Evolutionary conservation across 2,888 invertebrate genomes (phyloP), one percentile per base, ranked within the genome.

Genomic region (Drosophila incognita): DNA sequence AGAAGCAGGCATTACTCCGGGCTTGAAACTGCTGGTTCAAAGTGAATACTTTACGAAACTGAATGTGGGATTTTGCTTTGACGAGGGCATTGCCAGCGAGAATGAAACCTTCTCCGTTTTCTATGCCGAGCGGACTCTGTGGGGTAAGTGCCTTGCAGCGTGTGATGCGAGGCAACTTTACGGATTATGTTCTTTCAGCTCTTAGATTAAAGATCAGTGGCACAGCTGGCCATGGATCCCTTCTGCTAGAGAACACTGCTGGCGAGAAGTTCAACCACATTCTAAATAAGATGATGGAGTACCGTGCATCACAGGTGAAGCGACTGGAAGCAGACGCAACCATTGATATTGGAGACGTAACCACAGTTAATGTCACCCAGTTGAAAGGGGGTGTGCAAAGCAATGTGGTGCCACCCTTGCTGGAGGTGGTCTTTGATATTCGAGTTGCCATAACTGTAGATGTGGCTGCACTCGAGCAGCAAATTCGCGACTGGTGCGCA

Each of bases 61-160:
- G 36, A 97, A 97, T 81, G 92, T 97, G 36, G 97, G 96, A 0
- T 96, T 97, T 85, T 95, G 94, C 0, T 87, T 97, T 57, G 97
- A 98, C 89, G 97, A 97, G 10, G 97, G 97, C 40, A 95, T 96
- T 93, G 96, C 97, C 0, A 95, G 94, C 82, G 95, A 95, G 0
- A 94, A 93, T 48, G 95, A 96, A 21, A 94, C 94, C 24, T 97
- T 94, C 87, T 93, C 94, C 6, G 93, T 95, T 5, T 96, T 94
- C 80, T 93, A 95, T 78, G 95, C 95, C 0, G 96, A 96, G 90
- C 94, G 97, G 74, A 94, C 94, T 42, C 93, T 94, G n/a, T 96
- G 96, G 95, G 96, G 96, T 96, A 92, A 94, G 95, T 94, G 18
- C 6, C 11, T n/a, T 11, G 8, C 10, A 24, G 3, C 5, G n/a